Conservation (phyloP, 2,113 vertebrate species). For the Heterocephalus glaber region DNA sequence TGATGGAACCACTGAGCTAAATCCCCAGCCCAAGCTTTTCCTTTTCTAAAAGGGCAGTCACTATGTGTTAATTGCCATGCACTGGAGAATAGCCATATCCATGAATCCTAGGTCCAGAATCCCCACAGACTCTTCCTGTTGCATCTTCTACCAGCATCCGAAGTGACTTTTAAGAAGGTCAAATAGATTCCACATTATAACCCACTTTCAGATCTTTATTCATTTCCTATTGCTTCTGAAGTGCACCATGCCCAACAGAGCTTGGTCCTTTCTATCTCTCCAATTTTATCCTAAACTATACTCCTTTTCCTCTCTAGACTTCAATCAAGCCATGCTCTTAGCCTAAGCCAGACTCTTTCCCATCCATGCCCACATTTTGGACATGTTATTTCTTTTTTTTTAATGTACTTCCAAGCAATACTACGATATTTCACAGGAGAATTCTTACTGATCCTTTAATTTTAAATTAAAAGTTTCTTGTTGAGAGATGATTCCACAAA, state of each 20-base stretch:
- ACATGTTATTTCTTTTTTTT: too few relatives aligned
- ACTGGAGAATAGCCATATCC: fast-evolving
- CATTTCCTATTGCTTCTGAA: background rate
- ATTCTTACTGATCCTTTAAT: background rate
- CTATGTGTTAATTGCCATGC: fast-evolving
- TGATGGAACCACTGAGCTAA: too few relatives aligned
- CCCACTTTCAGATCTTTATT: background rate
- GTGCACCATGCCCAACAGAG: background rate
- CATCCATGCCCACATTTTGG: background rate
- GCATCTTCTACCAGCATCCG: background rate
- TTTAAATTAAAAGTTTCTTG: background rate
- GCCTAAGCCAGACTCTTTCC: fast-evolving
- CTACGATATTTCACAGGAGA: background rate
- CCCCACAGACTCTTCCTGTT: fast-evolving
- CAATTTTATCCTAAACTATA: fast-evolving
- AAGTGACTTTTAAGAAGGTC: background rate
- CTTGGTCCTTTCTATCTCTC: background rate
- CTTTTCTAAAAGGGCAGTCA: background rate
- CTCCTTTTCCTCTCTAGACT: fast-evolving
- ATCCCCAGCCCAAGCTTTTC: too few relatives aligned
- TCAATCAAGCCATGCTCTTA: background rate
- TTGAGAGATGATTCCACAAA: background rate
- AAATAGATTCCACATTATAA: background rate
- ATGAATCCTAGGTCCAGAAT: too few relatives aligned
- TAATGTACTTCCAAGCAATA: background rate